Evolutionary conservation across 1,140 invertebrate genomes (phyloP), one percentile per base, ranked within the genome.

Genomic region (Drosophila rufa): DNA sequence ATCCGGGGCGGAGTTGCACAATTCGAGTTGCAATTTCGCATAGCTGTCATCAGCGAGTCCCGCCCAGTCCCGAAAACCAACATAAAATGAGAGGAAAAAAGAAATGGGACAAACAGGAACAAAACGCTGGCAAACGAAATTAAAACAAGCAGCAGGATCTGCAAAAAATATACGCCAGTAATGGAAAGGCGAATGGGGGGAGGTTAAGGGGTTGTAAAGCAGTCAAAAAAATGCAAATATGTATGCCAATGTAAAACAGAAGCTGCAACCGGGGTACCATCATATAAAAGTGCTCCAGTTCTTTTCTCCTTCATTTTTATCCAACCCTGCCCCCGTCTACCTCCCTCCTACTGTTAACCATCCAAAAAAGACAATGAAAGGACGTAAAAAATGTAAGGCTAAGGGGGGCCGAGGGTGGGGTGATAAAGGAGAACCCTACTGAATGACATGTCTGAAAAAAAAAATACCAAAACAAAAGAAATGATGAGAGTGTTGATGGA

Each of bases 161-260:
- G 30, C 1, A 36, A 38, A 71, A 51, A 45, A 70, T 57, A 55
- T 45, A 25, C 22, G 27, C 11, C 38, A 36, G 45, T 48, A 68
- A 56, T 53, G 40, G 53, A 22, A 46, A 36, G 14, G 27, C 27
- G 27, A 30, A 30, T 30, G 27, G 27, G 25, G 42, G 12, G 19
- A 56, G 56, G 42, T 46, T 40, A 61, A 61, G 42, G 57, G 73
- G 61, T 36, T 46, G 74, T 45, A 60, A 50, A 60, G 53, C 64
- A 61, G 74, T 68, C 36, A 48, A 66, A 71, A 70, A 79, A 79
- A 75, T 87, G 80, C 76, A 87, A 87, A 87, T 74, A 74, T 87
- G 64, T 76, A 82, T 79, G 67, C 56, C 79, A 79, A 82, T 80
- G 83, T 75, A 80, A 76, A 87, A 73, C 76, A 75, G 75, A 75